Evolutionary conservation across 2,888 invertebrate species (phyloP).

Genomic region (Macrophya alboannulata): DNA sequence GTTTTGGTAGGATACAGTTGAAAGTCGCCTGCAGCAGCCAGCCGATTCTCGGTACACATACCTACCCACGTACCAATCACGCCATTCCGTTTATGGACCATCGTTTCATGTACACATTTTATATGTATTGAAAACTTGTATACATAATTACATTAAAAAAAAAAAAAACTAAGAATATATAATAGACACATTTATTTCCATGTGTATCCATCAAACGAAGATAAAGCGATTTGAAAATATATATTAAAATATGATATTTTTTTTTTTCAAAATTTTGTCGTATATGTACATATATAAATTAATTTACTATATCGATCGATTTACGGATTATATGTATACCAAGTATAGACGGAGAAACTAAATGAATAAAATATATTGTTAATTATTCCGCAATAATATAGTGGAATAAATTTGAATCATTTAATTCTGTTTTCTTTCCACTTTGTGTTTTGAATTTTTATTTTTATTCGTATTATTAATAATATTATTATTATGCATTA

Average conservation of each 20-base stretch:
- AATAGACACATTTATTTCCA: no score
- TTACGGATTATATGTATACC: no score
- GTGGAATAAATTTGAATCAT: not conserved
- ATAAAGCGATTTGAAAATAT: no score
- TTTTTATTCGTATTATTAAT: no score
- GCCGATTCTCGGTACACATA: not conserved
- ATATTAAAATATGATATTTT: no score
- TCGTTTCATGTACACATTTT: not conserved
- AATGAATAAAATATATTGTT: no score
- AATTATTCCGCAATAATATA: no score
- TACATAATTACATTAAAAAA: not conserved
- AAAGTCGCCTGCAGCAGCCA: not conserved
- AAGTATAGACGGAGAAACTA: no score
- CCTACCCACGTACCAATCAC: not conserved
- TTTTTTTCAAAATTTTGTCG: no score
- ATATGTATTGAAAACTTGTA: not conserved
- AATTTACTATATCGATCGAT: no score
- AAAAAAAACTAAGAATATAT: not conserved
- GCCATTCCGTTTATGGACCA: not conserved
- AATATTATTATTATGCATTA: not conserved
- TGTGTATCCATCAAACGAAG: no score
- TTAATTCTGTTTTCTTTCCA: not conserved
- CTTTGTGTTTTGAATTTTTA: not conserved
- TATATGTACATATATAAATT: no score
- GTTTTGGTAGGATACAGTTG: not conserved